These are phyloP conservation scores for Rhinella marina DNA, from an alignment of 2,797 vertebrate species.

Conservation along the genomic window DNA sequence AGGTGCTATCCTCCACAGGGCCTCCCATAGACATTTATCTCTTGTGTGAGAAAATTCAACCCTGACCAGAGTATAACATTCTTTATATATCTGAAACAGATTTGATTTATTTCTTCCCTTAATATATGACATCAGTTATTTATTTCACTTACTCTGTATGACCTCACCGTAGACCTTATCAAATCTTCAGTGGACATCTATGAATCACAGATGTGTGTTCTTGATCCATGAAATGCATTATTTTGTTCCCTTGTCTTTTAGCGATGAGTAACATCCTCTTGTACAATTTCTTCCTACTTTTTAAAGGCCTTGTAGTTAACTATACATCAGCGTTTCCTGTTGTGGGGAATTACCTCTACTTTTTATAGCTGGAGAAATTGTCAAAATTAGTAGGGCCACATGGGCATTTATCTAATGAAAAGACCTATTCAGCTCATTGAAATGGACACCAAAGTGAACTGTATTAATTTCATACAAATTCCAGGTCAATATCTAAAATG, in stretches of 20 bases:
- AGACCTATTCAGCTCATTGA: not conserved
- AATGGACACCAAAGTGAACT: not conserved
- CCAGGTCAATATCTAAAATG: not conserved
- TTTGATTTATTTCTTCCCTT: constrained; percentile 19
- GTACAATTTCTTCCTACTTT: not conserved
- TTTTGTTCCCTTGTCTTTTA: constrained; percentile 20
- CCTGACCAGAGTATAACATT: not conserved
- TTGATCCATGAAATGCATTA: constrained; percentile 23
- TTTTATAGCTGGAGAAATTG: not conserved
- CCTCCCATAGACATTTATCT: not conserved
- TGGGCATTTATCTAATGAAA: not conserved
- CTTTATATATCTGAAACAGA: constrained; percentile 7
- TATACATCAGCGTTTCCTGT: too few species aligned
- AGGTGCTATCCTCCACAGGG: not conserved
- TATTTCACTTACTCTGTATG: constrained; percentile 5
- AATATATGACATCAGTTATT: constrained; percentile 18
- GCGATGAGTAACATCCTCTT: constrained; percentile 15
- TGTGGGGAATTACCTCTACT: too few species aligned
- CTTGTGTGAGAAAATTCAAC: not conserved
- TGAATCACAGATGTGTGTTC: constrained; percentile 39
- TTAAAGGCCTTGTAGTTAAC: too few species aligned
- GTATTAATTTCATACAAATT: not conserved
- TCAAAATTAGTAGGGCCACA: not conserved
- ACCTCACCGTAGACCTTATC: constrained; percentile 25
- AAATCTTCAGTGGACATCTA: constrained; percentile 18